Evolutionary conservation across 1,140 invertebrate species (phyloP), one percentile per base, ranked within the genome.

Genomic region (Eriocheir sinensis): DNA sequence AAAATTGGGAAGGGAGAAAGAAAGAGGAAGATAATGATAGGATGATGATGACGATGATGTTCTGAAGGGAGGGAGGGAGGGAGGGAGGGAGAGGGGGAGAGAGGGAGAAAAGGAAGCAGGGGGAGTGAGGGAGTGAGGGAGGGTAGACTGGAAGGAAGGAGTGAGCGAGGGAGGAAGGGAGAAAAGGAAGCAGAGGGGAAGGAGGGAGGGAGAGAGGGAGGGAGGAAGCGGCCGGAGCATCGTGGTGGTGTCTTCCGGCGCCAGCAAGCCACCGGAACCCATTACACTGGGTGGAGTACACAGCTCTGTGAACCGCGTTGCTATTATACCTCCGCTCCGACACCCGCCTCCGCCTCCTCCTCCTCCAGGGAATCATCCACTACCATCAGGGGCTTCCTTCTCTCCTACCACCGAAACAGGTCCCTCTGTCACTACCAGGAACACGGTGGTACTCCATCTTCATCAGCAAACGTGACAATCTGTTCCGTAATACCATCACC

Each of bases 271-370:
- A 93, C 92, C 92, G 92, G 92, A 93, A 93, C 85, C 92, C 38
- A 93, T 93, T 93, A 93, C 53, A 89, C 0, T 41, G 92, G 92
- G 92, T 93, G 92, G 92, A 93, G 92, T 93, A 93, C 92, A 93
- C 92, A 93, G 12, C 85, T 53, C 86, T 93, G 92, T 93, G 92
- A 93, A 93, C 92, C 48, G 53, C 30, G 48, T 44, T 32, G 91
- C 79, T 36, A 92, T 92, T 92, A 90, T 36, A 90, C 48, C 89
- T 38, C 48, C 30, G 36, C 88, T 30, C 34, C 38, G 36, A 80
- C 89, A 79, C 89, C 36, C 53, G n/a, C 72, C 83, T 85, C 80
- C 81, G 4, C 81, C n/a, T 15, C 36, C 79, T 15, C 91, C 38
- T 3, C 36, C 12, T 86, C 48, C 81, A 48, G 15, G 44, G 44